Evolutionary conservation across 1,140 invertebrate genomes (phyloP).

Genomic region (Aphelinus certus): DNA sequence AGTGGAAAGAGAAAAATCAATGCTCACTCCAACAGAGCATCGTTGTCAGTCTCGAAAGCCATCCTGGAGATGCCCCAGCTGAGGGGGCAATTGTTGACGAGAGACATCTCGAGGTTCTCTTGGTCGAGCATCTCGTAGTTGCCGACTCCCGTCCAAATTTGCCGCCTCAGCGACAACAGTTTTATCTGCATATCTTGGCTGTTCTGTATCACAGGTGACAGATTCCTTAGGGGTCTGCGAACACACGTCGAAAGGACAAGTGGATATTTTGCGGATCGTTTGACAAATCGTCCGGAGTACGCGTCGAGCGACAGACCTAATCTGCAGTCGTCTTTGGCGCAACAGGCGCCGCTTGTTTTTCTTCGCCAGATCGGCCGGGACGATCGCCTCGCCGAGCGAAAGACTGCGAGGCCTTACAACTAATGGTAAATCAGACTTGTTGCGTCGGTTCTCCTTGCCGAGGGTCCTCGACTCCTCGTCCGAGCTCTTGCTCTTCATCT

Average conservation of each 20-base stretch:
- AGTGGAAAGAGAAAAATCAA: slow-evolving; percentile 7
- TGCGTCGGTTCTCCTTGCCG: slow-evolving; percentile 16
- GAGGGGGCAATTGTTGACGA: slow-evolving; percentile 57
- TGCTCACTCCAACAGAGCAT: slow-evolving; percentile 65
- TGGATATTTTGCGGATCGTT: background rate
- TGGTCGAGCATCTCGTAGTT: slow-evolving; percentile 26
- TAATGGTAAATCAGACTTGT: slow-evolving; percentile 44
- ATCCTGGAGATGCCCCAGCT: slow-evolving; percentile 71
- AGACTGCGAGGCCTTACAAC: slow-evolving; percentile 64
- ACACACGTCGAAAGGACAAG: background rate
- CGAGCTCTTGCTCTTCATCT: slow-evolving; percentile 18
- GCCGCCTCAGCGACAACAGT: slow-evolving; percentile 67
- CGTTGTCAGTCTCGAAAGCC: slow-evolving; percentile 65
- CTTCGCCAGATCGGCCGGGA: slow-evolving; percentile 53
- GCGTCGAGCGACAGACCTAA: no score
- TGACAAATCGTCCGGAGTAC: no score
- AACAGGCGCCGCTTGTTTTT: slow-evolving; percentile 63
- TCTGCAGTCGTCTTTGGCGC: slow-evolving; percentile 56
- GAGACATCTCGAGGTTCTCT: slow-evolving; percentile 35
- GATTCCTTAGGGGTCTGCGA: slow-evolving; percentile 49
- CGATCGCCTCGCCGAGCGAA: slow-evolving; percentile 65
- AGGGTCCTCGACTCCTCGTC: slow-evolving; percentile 12
- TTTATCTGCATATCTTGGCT: slow-evolving; percentile 68
- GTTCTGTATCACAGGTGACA: slow-evolving; percentile 52
- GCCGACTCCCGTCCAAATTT: slow-evolving; percentile 67